These are phyloP conservation scores for Fragum fragum DNA, from an alignment of 2,888 invertebrate genomes.

Conservation along the genomic window DNA sequence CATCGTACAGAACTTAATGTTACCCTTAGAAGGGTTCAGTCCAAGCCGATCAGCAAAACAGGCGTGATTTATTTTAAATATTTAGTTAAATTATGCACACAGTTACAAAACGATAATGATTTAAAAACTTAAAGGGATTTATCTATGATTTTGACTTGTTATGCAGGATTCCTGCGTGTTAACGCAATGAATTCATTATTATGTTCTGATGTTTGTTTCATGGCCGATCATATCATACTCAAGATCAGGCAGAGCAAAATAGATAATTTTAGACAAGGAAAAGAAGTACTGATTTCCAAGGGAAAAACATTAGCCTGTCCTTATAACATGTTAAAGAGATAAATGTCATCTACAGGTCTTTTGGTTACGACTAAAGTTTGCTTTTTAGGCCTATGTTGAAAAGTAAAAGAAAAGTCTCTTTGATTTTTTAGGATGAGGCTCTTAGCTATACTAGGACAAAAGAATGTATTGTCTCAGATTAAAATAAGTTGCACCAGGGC, in stretches of 20 bases:
- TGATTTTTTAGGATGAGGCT: slow-evolving; percentile 24
- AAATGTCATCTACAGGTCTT: neutral
- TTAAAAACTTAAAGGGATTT: slow-evolving; percentile 15
- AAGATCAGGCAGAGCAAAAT: slow-evolving; percentile 36
- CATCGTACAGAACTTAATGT: neutral
- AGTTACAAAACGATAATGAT: neutral
- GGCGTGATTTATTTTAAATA: slow-evolving; percentile 8
- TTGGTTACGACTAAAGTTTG: no score
- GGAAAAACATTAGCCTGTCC: slow-evolving; percentile 39
- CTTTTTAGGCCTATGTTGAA: slow-evolving; percentile 36
- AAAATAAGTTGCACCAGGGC: slow-evolving; percentile 39
- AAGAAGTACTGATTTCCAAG: slow-evolving; percentile 36
- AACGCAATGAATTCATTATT: slow-evolving; percentile 10
- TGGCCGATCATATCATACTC: slow-evolving; percentile 4
- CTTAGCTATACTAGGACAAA: slow-evolving; percentile 40
- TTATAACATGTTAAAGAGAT: slow-evolving; percentile 27
- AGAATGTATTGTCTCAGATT: slow-evolving; percentile 24
- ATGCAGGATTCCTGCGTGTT: slow-evolving; percentile 35
- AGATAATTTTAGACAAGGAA: slow-evolving; percentile 32
- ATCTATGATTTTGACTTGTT: no score
- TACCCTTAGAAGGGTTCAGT: slow-evolving; percentile 20
- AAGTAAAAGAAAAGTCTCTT: slow-evolving; percentile 9
- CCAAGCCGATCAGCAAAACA: slow-evolving; percentile 25
- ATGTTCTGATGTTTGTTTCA: slow-evolving; percentile 30
- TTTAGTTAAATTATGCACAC: slow-evolving; percentile 15